Conservation (phyloP, 2,797 vertebrate species). For the Syndactyla subalaris region DNA sequence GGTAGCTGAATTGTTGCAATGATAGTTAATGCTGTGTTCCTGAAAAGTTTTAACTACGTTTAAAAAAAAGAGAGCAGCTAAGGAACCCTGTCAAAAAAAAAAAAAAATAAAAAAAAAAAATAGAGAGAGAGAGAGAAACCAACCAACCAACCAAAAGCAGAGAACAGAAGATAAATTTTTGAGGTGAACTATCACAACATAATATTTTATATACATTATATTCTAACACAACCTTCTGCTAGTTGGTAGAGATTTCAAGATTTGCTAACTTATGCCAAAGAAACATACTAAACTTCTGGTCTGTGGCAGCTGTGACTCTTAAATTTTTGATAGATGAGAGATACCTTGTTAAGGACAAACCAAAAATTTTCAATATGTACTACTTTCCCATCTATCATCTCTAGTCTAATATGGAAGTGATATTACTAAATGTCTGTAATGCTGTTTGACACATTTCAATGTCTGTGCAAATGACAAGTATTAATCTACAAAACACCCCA, state of each 20-base stretch:
- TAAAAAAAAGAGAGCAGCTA: rapidly evolving
- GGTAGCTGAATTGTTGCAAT: neutral
- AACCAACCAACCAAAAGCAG: neutral
- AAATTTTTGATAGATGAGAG: neutral
- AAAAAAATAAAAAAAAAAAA: neutral
- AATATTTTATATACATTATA: neutral
- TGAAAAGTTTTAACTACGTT: neutral
- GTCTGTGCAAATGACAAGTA: neutral
- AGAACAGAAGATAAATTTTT: neutral
- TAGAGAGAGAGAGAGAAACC: too few relatives aligned
- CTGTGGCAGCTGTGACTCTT: neutral
- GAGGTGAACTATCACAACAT: neutral
- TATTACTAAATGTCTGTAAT: neutral
- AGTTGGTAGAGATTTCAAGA: neutral
- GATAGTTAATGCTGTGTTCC: neutral
- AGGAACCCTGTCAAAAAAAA: neutral
- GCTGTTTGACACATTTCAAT: neutral
- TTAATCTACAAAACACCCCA: neutral
- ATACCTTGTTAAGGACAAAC: neutral
- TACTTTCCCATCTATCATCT: neutral
- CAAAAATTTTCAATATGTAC: neutral
- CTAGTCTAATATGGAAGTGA: neutral
- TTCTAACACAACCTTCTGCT: neutral
- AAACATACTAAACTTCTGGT: neutral
- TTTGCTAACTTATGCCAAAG: neutral